phyloP scores from a whole-genome alignment of 2,888 invertebrate species.

The Mythimna vitellina region DNA sequence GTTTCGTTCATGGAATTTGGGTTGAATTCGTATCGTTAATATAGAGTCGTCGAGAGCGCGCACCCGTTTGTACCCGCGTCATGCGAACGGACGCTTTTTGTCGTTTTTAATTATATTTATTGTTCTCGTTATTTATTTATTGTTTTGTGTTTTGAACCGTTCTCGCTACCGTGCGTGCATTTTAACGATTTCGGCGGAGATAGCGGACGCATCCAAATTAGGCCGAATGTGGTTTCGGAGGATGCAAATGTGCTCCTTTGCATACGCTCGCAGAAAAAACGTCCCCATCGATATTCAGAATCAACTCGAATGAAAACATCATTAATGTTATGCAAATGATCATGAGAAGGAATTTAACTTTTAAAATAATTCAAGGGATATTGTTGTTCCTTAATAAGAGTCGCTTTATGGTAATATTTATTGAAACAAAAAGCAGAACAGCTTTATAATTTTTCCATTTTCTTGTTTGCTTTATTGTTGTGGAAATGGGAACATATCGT shows the following conservation, averaged over 20 bases:
- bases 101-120: slow-evolving; percentile 90
- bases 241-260: slow-evolving; percentile 86
- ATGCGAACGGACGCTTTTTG: slow-evolving; percentile 88
- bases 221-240: slow-evolving; percentile 78
- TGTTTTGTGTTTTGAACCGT: slow-evolving; percentile 84
- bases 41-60: slow-evolving; percentile 86
- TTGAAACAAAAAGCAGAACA: slow-evolving; percentile 57
- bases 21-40: slow-evolving; percentile 77
- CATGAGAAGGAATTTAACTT: slow-evolving; percentile 73
- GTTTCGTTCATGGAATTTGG: slow-evolving; percentile 66
- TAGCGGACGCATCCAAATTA: slow-evolving; percentile 87
- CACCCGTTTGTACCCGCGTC: slow-evolving; percentile 85
- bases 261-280: slow-evolving; percentile 81
- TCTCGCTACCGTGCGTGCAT: slow-evolving; percentile 87
- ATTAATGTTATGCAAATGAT: slow-evolving; percentile 84
- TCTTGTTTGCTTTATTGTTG: slow-evolving; percentile 50
- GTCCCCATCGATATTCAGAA: slow-evolving; percentile 73
- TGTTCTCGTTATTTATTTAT: slow-evolving; percentile 89
- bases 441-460: slow-evolving; percentile 62
- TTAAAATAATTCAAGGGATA: slow-evolving; percentile 62
- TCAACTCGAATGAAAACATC: slow-evolving; percentile 82
- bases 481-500: slow-evolving; percentile 63
- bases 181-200: slow-evolving; percentile 85
- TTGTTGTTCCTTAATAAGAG: slow-evolving; percentile 56
- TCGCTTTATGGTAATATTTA: slow-evolving; percentile 48